These are phyloP conservation scores for Harpagus bidentatus DNA, from an alignment of 2,113 vertebrate genomes.

Conservation along the genomic window DNA sequence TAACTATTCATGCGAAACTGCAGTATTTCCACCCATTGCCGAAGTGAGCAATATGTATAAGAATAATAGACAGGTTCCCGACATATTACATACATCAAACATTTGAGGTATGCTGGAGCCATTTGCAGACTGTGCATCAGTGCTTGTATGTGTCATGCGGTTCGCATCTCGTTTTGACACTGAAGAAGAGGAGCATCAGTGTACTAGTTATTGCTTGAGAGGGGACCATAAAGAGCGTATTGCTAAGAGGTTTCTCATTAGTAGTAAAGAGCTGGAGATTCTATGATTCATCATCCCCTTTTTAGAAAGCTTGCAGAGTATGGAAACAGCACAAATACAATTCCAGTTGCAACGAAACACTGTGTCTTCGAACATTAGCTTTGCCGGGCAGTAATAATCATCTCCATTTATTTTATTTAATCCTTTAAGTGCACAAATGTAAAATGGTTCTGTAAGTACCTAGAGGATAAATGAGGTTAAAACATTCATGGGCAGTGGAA, in stretches of 20 bases:
- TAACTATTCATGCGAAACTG: accelerated
- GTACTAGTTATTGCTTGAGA: not conserved
- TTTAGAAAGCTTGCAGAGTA: not conserved
- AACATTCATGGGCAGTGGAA: conserved; percentile 30
- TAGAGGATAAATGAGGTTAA: conserved; percentile 66
- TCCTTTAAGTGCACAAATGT: conserved; percentile 64
- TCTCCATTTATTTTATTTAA: conserved; percentile 52
- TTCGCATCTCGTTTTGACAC: not conserved
- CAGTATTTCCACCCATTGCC: not conserved
- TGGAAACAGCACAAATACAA: not conserved
- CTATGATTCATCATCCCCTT: not conserved
- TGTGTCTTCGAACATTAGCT: not conserved
- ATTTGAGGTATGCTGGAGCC: not conserved
- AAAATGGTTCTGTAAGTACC: conserved; percentile 56
- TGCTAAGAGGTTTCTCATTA: not conserved
- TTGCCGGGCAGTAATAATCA: not conserved
- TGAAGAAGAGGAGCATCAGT: not conserved
- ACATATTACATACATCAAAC: accelerated
- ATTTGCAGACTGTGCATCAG: conserved; percentile 4
- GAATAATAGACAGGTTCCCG: not conserved
- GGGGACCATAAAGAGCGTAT: not conserved
- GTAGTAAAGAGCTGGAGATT: not conserved
- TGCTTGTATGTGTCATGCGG: not conserved
- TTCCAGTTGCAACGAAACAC: not conserved
- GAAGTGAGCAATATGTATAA: accelerated